Conservation (phyloP, 2,113 vertebrate species). For the Bostrychus sinensis region DNA sequence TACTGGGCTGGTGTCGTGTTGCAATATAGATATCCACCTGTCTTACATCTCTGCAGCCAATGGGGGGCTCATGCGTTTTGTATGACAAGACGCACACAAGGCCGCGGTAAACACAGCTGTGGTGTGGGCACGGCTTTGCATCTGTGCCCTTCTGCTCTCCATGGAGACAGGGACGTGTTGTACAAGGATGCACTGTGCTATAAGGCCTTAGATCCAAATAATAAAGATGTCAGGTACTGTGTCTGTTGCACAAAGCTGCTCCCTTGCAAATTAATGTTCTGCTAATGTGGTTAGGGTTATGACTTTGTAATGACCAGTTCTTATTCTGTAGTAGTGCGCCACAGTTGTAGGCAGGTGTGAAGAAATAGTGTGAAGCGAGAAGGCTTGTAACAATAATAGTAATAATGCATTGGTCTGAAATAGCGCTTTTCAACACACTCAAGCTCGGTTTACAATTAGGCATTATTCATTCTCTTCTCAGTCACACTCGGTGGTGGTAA, state of each 20-base stretch:
- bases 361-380: no score
- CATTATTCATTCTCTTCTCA: no score
- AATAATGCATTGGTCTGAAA: no score
- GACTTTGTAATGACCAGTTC: background rate
- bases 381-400: no score
- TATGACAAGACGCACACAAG: constrained; percentile 45
- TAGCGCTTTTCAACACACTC: no score
- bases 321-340: background rate
- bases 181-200: background rate
- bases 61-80: constrained; percentile 37
- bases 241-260: background rate
- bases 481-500: no score
- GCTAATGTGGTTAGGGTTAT: background rate
- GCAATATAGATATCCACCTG: constrained; percentile 51
- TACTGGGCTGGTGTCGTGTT: constrained; percentile 26
- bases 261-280: background rate
- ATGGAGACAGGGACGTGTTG: constrained; percentile 8
- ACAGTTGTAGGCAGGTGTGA: background rate
- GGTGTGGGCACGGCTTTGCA: constrained; percentile 27
- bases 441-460: no score
- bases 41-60: constrained; percentile 36
- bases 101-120: constrained; percentile 57
- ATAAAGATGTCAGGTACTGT: constrained; percentile 4
- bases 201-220: background rate
- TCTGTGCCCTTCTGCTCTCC: constrained; percentile 10